Percentiles rank a stretch among this genome's conserved stretches.
Conservation (phyloP, 2,888 invertebrate species). For the Muscina levida region DNA sequence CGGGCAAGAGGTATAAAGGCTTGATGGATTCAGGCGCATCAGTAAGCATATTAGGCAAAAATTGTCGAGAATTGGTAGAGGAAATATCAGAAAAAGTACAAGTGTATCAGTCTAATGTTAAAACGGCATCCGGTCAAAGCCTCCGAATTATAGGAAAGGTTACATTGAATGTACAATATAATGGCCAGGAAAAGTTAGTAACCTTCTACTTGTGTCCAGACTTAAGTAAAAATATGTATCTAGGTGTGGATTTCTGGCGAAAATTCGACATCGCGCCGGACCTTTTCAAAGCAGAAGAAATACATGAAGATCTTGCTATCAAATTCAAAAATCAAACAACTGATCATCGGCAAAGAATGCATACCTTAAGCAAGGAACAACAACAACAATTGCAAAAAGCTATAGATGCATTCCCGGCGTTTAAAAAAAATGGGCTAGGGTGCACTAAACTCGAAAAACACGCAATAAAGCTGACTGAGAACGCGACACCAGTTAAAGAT, state of each 20-base stretch:
- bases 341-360: not conserved
- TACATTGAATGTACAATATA: not conserved
- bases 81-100: not conserved
- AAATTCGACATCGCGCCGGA: conserved; percentile 10
- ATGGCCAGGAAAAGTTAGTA: too few relatives aligned
- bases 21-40: conserved; percentile 20
- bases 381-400: not conserved
- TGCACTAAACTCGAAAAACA: conserved; percentile 36
- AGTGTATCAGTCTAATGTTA: not conserved
- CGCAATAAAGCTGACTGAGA: not conserved
- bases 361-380: not conserved
- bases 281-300: not conserved
- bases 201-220: too few relatives aligned
- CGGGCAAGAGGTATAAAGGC: not conserved
- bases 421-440: conserved; percentile 38
- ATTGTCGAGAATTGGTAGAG: conserved; percentile 27
- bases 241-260: conserved; percentile 30
- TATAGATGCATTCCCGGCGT: not conserved
- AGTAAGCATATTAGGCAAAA: conserved; percentile 19
- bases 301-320: not conserved
- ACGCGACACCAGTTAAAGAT: not conserved
- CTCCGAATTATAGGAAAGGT: conserved; percentile 25
- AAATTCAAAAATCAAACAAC: not conserved
- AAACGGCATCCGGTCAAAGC: conserved; percentile 9
- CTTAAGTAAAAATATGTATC: conserved; percentile 30